These are phyloP conservation scores for Anthoscopus minutus DNA, from an alignment of 2,113 vertebrate genomes.

Conservation along the genomic window DNA sequence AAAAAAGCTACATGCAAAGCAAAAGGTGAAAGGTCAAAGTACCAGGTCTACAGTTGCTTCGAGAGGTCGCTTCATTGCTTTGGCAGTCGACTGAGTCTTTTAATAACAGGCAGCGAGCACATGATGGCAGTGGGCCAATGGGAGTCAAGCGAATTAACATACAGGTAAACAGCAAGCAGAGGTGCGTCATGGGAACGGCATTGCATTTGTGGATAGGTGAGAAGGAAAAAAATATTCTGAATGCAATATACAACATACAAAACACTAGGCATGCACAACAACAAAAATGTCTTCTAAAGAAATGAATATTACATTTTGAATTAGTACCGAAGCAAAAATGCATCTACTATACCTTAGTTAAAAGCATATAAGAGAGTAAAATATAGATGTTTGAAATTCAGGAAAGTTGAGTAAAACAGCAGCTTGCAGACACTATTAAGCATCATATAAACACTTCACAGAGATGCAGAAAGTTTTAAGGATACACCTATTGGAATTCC, in stretches of 20 bases:
- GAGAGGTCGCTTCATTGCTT: slow-evolving; percentile 99
- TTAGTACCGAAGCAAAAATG: slow-evolving; percentile 92
- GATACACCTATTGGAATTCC: slow-evolving; percentile 64
- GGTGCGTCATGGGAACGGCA: slow-evolving; percentile 99
- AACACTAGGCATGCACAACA: slow-evolving; percentile 99
- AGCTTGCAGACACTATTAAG: slow-evolving; percentile 82
- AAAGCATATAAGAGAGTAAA: slow-evolving; percentile 88
- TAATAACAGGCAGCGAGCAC: slow-evolving; percentile 99
- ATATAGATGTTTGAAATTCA: slow-evolving; percentile 86
- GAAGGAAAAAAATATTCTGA: slow-evolving; percentile 99
- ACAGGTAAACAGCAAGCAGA: slow-evolving; percentile 99
- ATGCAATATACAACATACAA: slow-evolving; percentile 99
- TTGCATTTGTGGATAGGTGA: slow-evolving; percentile 99
- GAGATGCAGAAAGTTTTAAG: slow-evolving; percentile 70
- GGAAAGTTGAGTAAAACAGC: slow-evolving; percentile 83
- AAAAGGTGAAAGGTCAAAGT: slow-evolving; percentile 99
- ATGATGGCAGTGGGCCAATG: slow-evolving; percentile 99
- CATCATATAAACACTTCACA: slow-evolving; percentile 77
- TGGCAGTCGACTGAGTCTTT: slow-evolving; percentile 99
- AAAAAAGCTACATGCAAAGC: slow-evolving; percentile 98
- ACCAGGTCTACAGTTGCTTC: slow-evolving; percentile 99
- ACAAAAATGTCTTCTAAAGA: slow-evolving; percentile 95
- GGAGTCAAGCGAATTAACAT: slow-evolving; percentile 99
- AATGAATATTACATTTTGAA: slow-evolving; percentile 88
- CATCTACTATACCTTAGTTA: slow-evolving; percentile 88